Conservation (phyloP, 2,888 invertebrate species). For the Callinectes sapidus region DNA sequence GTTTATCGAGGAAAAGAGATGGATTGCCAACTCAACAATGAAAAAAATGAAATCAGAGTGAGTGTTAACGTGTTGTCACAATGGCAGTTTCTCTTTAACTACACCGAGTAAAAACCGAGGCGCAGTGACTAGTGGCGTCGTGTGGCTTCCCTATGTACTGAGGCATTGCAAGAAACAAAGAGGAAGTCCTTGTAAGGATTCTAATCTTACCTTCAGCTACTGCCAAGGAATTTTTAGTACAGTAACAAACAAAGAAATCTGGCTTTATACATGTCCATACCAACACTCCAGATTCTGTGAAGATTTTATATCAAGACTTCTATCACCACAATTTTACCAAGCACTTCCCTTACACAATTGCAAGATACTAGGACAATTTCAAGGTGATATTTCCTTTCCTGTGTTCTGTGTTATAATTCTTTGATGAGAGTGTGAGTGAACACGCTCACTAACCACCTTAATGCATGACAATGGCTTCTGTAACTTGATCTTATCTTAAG, state of each 20-base stretch:
- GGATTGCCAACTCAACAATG: too few species aligned
- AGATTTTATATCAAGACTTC: too few species aligned
- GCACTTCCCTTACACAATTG: not conserved
- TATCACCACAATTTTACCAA: too few species aligned
- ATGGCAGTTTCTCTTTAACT: not conserved
- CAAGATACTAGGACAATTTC: not conserved
- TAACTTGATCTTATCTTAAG: not conserved
- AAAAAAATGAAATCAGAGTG: too few species aligned
- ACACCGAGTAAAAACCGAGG: not conserved
- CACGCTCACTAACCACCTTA: not conserved
- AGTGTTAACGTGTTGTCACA: not conserved
- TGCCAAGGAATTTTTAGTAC: not conserved
- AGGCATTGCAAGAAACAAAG: not conserved
- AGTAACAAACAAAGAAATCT: not conserved
- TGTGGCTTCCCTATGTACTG: not conserved
- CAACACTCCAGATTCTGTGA: too few species aligned
- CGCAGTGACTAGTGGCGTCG: not conserved
- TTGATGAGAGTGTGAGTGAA: not conserved
- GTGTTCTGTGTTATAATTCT: not conserved
- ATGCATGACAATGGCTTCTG: not conserved
- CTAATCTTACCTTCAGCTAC: not conserved
- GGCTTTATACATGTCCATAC: not conserved
- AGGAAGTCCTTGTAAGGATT: not conserved
- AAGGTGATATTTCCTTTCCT: not conserved
- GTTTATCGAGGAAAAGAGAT: too few species aligned